Evolutionary conservation across 2,888 invertebrate genomes (phyloP).

Genomic region (Pristionchus exspectatus): DNA sequence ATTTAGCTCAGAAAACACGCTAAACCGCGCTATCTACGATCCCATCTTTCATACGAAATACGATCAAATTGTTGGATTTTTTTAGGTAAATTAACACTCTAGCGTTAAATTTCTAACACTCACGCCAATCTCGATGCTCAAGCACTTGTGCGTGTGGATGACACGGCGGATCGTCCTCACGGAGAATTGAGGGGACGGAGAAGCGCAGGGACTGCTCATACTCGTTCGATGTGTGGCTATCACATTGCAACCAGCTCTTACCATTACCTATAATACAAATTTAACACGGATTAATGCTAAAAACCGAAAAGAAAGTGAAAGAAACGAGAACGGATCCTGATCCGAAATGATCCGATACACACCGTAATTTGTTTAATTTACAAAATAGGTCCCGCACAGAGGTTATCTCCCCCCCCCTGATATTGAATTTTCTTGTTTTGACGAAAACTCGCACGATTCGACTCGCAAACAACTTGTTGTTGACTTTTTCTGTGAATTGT

Average conservation of each 20-base stretch:
- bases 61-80: not conserved
- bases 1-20: not conserved
- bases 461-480: not conserved
- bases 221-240: not conserved
- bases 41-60: not conserved
- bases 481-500: too few species aligned
- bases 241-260: constrained; percentile 10
- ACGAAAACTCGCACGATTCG: not conserved
- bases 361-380: not conserved
- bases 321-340: not conserved
- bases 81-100: not conserved
- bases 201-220: constrained; percentile 20
- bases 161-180: constrained; percentile 18
- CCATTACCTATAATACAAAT: not conserved
- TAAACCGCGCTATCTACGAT: not conserved
- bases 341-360: not conserved
- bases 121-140: constrained; percentile 18
- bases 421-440: not conserved
- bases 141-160: not conserved
- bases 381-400: not conserved
- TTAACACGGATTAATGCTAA: not conserved
- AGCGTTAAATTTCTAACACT: not conserved
- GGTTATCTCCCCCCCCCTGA: not conserved
- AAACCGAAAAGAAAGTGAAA: not conserved
- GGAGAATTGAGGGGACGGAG: not conserved